Evolutionary conservation across 1,140 invertebrate genomes (phyloP).

Genomic region (Oryctes rhinoceros): DNA sequence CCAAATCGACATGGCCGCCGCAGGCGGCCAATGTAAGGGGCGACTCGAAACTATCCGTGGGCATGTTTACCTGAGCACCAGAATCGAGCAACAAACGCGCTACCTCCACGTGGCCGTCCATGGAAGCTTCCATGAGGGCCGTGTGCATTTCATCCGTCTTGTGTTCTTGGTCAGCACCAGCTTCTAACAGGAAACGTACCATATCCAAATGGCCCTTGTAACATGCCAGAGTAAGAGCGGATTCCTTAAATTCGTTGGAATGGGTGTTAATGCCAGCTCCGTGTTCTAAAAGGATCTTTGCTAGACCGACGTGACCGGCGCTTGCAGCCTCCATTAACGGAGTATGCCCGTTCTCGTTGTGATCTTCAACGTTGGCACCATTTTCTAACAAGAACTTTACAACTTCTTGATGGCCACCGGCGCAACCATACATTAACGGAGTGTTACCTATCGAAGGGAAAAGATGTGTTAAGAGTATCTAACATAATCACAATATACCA

Average conservation of each 20-base stretch:
- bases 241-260: constrained; percentile 98
- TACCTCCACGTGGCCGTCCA: constrained; percentile 99
- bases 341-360: constrained; percentile 99
- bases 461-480: background rate
- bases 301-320: constrained; percentile 94
- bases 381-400: constrained; percentile 88
- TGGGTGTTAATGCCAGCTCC: constrained; percentile 98
- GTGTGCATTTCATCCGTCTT: constrained; percentile 99
- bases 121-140: constrained; percentile 98
- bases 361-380: constrained; percentile 96
- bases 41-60: constrained; percentile 98
- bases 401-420: constrained; percentile 93
- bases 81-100: constrained; percentile 73
- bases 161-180: constrained; percentile 95
- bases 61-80: constrained; percentile 88
- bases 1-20: constrained; percentile 97
- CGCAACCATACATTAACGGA: constrained; percentile 97
- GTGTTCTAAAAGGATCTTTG: constrained; percentile 89
- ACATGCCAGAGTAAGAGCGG: constrained; percentile 93
- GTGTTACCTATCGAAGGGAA: constrained; percentile 72
- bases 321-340: constrained; percentile 98
- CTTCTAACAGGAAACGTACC: constrained; percentile 94
- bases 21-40: constrained; percentile 97
- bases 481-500: too few species aligned
- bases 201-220: constrained; percentile 96